These are phyloP conservation scores for Enoplosus armatus DNA, from an alignment of 2,797 vertebrate genomes.

Conservation along the genomic window DNA sequence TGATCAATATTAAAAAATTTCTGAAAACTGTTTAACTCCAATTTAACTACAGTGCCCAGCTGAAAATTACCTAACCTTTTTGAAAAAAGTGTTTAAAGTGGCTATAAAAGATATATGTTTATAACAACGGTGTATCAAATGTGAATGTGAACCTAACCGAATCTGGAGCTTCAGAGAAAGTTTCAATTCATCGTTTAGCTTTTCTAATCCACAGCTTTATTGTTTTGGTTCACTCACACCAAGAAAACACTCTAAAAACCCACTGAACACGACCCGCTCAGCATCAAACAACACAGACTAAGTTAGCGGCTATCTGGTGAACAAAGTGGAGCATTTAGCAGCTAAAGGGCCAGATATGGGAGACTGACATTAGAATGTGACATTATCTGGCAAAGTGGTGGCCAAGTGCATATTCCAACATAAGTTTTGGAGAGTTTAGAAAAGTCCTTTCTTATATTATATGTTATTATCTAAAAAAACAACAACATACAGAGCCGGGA, in stretches of 20 bases:
- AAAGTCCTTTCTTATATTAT: background rate
- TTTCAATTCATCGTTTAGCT: background rate
- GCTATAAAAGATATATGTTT: background rate
- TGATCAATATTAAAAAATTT: constrained; percentile 6
- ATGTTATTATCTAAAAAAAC: background rate
- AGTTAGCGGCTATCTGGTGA: background rate
- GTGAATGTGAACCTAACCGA: background rate
- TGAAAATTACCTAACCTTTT: too few species aligned
- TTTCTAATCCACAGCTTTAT: background rate
- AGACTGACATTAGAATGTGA: background rate
- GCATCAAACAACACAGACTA: too few species aligned
- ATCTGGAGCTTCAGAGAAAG: background rate
- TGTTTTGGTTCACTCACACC: background rate
- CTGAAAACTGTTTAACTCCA: background rate
- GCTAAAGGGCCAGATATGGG: background rate
- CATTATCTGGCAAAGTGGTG: background rate
- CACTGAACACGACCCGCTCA: too few species aligned
- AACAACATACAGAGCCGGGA: too few species aligned
- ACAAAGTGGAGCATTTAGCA: background rate
- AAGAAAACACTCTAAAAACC: background rate
- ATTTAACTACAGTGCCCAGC: background rate
- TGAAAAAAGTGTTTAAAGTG: background rate
- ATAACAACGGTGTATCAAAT: background rate
- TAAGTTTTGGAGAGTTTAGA: background rate
- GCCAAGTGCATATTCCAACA: background rate